Conservation (phyloP, 1,140 invertebrate genomes). For the Papilio polyxenes region DNA sequence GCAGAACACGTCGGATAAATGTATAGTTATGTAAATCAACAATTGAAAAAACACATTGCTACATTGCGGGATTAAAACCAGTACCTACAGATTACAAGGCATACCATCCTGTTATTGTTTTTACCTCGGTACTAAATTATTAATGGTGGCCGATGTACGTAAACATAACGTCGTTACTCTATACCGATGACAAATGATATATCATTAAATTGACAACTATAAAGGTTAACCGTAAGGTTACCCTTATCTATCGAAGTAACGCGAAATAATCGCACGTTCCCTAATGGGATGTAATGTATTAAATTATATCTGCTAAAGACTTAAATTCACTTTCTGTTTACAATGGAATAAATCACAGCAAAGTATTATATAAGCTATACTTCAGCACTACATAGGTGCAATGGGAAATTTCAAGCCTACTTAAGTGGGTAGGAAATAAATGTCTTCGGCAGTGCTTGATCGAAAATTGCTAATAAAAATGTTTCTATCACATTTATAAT, state of each 20-base stretch:
- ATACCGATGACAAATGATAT: background rate
- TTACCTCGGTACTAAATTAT: too few relatives aligned
- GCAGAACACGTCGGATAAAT: too few relatives aligned
- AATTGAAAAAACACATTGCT: too few relatives aligned
- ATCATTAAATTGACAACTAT: constrained; percentile 1
- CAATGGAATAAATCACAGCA: background rate
- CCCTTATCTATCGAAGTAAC: background rate
- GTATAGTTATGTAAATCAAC: too few relatives aligned
- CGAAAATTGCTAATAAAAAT: background rate
- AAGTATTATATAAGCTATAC: too few relatives aligned
- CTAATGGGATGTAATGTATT: background rate
- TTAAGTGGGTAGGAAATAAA: too few relatives aligned
- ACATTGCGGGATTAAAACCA: too few relatives aligned
- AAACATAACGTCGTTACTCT: background rate
- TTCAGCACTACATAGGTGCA: too few relatives aligned
- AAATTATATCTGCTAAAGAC: background rate
- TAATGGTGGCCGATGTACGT: background rate
- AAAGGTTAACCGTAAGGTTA: background rate
- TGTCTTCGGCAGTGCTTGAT: background rate
- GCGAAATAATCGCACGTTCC: background rate
- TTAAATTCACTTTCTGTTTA: background rate
- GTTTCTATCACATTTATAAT: background rate
- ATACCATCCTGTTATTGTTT: too few relatives aligned
- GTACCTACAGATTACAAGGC: too few relatives aligned
- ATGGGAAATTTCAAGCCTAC: too few relatives aligned